Conservation (phyloP, 1,140 invertebrate species). For the Zaprionus ornatus region DNA sequence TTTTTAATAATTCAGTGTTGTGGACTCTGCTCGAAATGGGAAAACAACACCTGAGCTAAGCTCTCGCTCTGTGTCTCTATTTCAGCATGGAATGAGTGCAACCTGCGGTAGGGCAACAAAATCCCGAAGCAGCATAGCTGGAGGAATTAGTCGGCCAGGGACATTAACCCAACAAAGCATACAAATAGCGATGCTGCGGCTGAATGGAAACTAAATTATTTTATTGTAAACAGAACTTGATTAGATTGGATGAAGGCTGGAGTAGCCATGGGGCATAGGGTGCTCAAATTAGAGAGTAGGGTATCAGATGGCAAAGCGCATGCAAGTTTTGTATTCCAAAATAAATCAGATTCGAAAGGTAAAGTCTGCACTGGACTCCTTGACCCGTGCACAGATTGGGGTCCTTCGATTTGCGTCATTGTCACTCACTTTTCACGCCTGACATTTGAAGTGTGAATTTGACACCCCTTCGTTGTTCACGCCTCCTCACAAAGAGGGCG, state of each 20-base stretch:
- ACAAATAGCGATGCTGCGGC: conserved; percentile 48
- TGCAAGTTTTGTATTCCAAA: neutral
- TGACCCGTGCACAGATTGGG: conserved; percentile 30
- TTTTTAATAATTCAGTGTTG: neutral
- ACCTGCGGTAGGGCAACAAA: neutral
- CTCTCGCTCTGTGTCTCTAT: neutral
- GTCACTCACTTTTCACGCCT: conserved; percentile 66
- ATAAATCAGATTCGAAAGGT: neutral
- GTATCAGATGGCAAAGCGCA: too few species aligned
- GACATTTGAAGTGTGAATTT: conserved; percentile 66
- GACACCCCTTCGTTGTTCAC: neutral
- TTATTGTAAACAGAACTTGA: conserved; percentile 50
- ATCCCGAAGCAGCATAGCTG: neutral
- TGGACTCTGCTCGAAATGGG: neutral
- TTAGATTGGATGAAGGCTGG: neutral
- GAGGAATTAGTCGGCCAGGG: too few species aligned
- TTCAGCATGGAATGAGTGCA: neutral
- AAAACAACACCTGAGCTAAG: neutral
- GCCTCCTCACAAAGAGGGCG: neutral
- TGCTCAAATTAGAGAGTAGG: too few species aligned
- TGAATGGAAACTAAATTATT: conserved; percentile 55
- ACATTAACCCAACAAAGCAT: conserved; percentile 35
- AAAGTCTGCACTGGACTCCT: neutral
- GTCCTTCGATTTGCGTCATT: conserved; percentile 55
- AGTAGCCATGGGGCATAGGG: too few species aligned